Evolutionary conservation across 2,113 vertebrate genomes (phyloP).

Genomic region (Ursus arctos): DNA sequence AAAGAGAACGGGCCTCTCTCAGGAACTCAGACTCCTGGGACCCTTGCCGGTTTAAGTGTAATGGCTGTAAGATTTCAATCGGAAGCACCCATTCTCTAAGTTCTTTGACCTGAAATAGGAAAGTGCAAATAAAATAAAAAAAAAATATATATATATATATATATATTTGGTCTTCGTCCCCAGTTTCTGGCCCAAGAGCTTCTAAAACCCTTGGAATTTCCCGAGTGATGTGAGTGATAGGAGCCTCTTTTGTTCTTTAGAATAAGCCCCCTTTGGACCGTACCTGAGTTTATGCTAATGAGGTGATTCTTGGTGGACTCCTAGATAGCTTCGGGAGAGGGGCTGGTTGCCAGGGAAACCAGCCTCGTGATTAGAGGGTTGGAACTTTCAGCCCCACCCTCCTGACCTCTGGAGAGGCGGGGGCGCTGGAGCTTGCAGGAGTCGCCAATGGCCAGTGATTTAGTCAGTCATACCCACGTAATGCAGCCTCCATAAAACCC

Average conservation of each 20-base stretch:
- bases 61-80: not conserved
- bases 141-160: not conserved
- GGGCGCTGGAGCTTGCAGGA: not conserved
- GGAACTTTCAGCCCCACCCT: not conserved
- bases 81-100: not conserved
- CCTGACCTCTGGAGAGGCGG: not conserved
- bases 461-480: not conserved
- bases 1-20: not conserved
- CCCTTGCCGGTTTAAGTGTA: not conserved
- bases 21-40: not conserved
- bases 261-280: not conserved
- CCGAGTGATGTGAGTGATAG: not conserved
- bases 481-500: not conserved
- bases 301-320: not conserved
- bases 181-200: not conserved
- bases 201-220: not conserved
- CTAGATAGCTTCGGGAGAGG: not conserved
- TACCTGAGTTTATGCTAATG: not conserved
- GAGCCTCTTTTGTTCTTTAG: not conserved
- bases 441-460: not conserved
- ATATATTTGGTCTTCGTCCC: not conserved
- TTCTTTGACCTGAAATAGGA: not conserved
- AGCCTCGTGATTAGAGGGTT: not conserved
- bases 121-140: not conserved
- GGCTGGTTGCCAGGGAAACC: not conserved